phyloP scores from a whole-genome alignment of 2,113 vertebrate genomes.

The Prunella fulvescens region DNA sequence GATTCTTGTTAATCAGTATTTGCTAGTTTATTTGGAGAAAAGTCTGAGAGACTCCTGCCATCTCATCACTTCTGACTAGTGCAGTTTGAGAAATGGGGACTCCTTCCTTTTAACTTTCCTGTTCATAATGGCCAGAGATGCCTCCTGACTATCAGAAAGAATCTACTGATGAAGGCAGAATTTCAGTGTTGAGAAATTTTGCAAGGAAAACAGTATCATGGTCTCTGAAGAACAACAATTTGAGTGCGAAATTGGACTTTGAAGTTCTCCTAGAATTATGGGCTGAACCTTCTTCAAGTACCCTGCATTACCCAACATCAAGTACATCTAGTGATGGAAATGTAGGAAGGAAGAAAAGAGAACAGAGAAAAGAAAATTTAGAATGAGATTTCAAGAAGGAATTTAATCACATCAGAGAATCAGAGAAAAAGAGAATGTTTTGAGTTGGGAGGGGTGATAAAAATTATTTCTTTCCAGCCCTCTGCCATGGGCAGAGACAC shows the following conservation, averaged over 20 bases:
- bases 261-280: background rate
- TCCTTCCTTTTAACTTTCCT: background rate
- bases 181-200: background rate
- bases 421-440: background rate
- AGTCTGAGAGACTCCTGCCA: background rate
- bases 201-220: background rate
- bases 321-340: background rate
- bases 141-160: background rate
- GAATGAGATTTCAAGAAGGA: background rate
- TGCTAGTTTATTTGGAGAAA: background rate
- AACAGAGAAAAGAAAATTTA: background rate
- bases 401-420: background rate
- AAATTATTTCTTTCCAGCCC: background rate
- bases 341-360: background rate
- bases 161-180: background rate
- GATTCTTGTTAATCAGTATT: background rate
- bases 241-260: background rate
- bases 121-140: background rate
- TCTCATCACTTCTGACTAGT: background rate
- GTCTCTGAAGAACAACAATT: background rate
- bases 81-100: rapidly evolving
- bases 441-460: background rate
- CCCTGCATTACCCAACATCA: background rate
- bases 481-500: rapidly evolving
- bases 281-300: background rate